Percentiles rank a stretch among this genome's conserved stretches.
phyloP scores from a whole-genome alignment of 1,140 invertebrate species.

The Planococcus citri region DNA sequence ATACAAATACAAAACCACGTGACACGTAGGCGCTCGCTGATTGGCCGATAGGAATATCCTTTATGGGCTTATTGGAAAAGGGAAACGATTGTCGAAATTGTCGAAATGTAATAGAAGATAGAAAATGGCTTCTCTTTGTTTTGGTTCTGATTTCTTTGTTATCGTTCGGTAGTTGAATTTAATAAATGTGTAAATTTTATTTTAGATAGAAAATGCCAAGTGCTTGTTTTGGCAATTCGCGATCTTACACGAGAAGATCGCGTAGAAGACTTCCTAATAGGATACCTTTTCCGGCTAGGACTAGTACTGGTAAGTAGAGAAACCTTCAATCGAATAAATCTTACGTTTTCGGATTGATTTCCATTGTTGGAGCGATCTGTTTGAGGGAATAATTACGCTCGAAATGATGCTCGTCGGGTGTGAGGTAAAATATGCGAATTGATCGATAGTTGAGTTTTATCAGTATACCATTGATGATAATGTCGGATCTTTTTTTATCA shows the following conservation, averaged over 20 bases:
- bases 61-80: conserved; percentile 25
- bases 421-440: no score
- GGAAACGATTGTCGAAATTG: conserved; percentile 6
- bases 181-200: neutral
- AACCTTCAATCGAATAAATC: conserved; percentile 29
- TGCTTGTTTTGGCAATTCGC: conserved; percentile 73
- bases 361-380: no score
- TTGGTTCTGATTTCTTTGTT: conserved; percentile 3
- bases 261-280: conserved; percentile 71
- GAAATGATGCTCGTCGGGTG: no score
- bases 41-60: conserved; percentile 26
- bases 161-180: neutral
- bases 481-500: no score
- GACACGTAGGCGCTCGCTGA: conserved; percentile 23
- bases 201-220: conserved; percentile 55
- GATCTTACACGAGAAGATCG: conserved; percentile 71
- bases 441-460: no score
- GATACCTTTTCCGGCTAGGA: conserved; percentile 52
- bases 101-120: conserved; percentile 4
- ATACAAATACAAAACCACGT: conserved; percentile 33
- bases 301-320: conserved; percentile 37
- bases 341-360: neutral
- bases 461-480: no score
- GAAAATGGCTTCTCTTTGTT: conserved; percentile 6
- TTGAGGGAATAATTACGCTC: no score